phyloP scores from a whole-genome alignment of 2,113 vertebrate genomes.

The Brachyhypopomus gauderio region DNA sequence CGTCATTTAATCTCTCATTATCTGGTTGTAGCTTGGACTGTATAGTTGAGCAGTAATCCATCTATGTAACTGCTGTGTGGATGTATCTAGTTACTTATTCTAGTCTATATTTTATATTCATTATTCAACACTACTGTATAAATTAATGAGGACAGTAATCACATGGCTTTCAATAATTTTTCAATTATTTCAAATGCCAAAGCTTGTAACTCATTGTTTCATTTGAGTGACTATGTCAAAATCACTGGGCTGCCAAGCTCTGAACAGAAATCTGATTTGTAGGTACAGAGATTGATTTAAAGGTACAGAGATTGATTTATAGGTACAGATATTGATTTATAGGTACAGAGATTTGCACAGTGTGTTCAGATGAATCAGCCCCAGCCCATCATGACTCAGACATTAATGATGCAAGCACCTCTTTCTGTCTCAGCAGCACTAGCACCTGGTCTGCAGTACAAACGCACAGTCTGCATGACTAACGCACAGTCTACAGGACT shows the following conservation, averaged over 20 bases:
- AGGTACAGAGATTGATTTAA: neutral
- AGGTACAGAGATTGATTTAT: neutral
- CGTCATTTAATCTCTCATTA: too few relatives aligned
- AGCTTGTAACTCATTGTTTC: neutral
- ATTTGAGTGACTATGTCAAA: neutral
- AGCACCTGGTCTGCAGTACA: too few relatives aligned
- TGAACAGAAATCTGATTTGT: slow-evolving; percentile 1
- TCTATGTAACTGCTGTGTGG: too few relatives aligned
- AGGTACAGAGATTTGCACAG: neutral
- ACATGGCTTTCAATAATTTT: neutral
- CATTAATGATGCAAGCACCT: slow-evolving; percentile 9
- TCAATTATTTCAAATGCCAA: neutral
- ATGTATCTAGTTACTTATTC: neutral
- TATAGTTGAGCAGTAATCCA: too few relatives aligned
- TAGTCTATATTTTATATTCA: neutral
- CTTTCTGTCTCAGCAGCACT: neutral
- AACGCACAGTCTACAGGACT: too few relatives aligned
- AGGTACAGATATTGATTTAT: slow-evolving; percentile 13
- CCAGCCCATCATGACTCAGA: neutral
- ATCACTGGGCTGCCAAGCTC: neutral
- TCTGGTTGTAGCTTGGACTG: too few relatives aligned
- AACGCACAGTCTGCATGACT: too few relatives aligned
- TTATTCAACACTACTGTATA: neutral
- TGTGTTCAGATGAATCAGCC: neutral
- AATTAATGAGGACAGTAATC: too few relatives aligned